Percentiles rank a stretch among this genome's conserved stretches.
Evolutionary conservation across 2,888 invertebrate species (phyloP).

Genomic region (Calameuta filiformis): DNA sequence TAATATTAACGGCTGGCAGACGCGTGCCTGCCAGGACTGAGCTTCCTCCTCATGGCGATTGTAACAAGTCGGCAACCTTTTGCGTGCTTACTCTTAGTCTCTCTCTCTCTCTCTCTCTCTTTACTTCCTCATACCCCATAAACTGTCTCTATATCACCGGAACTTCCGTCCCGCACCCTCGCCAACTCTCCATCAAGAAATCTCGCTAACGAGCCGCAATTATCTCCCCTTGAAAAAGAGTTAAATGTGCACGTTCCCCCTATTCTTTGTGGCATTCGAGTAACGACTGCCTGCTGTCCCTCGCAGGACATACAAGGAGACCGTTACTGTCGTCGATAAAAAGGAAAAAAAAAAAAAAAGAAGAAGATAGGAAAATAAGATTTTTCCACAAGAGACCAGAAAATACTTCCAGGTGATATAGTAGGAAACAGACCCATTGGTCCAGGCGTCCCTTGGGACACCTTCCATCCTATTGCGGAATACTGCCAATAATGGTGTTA

Average conservation of each 20-base stretch:
- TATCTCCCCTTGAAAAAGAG: not conserved
- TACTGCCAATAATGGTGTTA: not conserved
- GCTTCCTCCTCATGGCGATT: not conserved
- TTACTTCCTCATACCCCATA: not conserved
- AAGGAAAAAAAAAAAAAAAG: not conserved
- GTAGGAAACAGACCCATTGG: not conserved
- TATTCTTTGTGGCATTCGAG: not conserved
- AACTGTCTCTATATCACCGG: not conserved
- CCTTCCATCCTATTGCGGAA: not conserved
- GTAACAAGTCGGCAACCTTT: not conserved
- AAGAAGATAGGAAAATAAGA: not conserved
- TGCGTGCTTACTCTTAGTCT: not conserved
- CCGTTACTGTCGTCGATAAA: not conserved
- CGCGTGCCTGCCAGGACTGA: not conserved
- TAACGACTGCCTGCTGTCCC: not conserved
- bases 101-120: too few species aligned
- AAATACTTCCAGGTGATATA: not conserved
- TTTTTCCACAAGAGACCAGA: not conserved
- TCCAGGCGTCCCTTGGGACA: not conserved
- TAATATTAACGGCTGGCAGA: conserved; percentile 19
- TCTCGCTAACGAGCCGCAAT: not conserved
- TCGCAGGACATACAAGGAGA: not conserved
- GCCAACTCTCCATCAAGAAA: not conserved
- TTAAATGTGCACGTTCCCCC: conserved; percentile 1
- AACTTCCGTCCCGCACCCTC: not conserved